Base-by-base conservation (phyloP, 2,888 invertebrate genomes). In the Tanytarsus gracilentus region DNA sequence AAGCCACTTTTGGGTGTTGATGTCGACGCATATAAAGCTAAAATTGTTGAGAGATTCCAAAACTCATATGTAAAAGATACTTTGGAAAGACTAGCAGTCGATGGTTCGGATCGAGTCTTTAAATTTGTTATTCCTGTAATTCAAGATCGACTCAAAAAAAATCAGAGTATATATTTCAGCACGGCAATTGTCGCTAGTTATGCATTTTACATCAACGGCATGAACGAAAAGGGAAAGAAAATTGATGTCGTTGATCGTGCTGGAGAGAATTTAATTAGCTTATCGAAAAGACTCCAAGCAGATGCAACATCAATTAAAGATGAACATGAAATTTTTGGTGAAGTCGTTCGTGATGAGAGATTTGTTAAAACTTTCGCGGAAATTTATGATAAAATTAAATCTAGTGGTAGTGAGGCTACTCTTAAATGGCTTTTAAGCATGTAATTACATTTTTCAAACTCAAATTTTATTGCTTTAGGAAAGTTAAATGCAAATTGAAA, bases 91-190 rank as follows among this genome's bases (percentile, higher is more conserved):
- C 8, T 58, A 2, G 58, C 58, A 2, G 11, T 58, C 23, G 58
- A 58, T 29, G 58, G 58, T 7, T 58, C 58, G 11, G 58, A 58
- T 11, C 2, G 58, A 16, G 21, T 48, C 26, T 40, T 26, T 18
- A 58, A 58, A 26, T 58, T 58, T 48, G 58, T 44, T n/a, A 58
- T 58, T 21, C 44, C 58, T n/a, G 58, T 58, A 16, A 44, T 30
- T 30, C 9, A 4, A 1, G 58, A 58, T 48, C 44, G 44, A 0
- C 23, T 58, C 8, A 44, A 27, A 11, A 48, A 14, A 4, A 16
- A 16, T 9, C 40, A 58, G 30, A 48, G 30, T n/a, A 27, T 58
- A 14, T 48, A 40, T 23, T 30, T 58, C 9, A 58, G 44, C 27
- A 48, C 48, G 9, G 27, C 48, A 5, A 48, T 58, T 16, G 48